Conservation (phyloP, 2,113 vertebrate genomes). For the Dicrurus megarhynchus region DNA sequence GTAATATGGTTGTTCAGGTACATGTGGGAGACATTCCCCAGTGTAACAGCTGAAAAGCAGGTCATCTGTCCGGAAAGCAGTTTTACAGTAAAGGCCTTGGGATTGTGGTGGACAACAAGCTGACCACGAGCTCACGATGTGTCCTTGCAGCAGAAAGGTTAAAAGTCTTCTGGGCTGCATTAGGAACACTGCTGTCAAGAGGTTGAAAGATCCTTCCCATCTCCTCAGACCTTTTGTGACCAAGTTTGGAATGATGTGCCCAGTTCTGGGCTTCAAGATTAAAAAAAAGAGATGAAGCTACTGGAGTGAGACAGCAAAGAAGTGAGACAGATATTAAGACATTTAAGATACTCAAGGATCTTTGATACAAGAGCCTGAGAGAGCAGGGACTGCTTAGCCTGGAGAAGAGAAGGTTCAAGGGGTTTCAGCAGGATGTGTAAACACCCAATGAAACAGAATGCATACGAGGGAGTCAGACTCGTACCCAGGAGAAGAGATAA, state of each 20-base stretch:
- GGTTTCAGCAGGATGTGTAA: neutral
- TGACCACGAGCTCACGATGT: accelerated
- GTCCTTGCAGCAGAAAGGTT: neutral
- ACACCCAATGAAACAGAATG: neutral
- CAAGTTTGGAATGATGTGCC: neutral
- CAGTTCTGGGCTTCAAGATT: neutral
- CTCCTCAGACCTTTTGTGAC: neutral
- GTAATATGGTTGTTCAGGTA: neutral
- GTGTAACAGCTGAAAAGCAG: neutral
- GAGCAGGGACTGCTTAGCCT: neutral
- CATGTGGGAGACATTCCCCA: neutral
- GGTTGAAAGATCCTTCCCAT: neutral
- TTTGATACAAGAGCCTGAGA: neutral
- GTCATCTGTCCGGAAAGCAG: neutral
- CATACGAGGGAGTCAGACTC: neutral
- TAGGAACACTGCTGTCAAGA: neutral
- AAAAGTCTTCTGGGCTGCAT: neutral
- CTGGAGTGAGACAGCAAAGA: neutral
- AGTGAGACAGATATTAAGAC: neutral
- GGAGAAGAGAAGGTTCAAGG: neutral
- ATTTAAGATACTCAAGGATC: neutral
- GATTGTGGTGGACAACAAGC: neutral
- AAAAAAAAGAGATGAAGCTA: neutral
- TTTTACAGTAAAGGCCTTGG: neutral
- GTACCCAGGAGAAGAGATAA: neutral